phyloP scores from a whole-genome alignment of 2,113 vertebrate genomes.

The Mesocricetus auratus region DNA sequence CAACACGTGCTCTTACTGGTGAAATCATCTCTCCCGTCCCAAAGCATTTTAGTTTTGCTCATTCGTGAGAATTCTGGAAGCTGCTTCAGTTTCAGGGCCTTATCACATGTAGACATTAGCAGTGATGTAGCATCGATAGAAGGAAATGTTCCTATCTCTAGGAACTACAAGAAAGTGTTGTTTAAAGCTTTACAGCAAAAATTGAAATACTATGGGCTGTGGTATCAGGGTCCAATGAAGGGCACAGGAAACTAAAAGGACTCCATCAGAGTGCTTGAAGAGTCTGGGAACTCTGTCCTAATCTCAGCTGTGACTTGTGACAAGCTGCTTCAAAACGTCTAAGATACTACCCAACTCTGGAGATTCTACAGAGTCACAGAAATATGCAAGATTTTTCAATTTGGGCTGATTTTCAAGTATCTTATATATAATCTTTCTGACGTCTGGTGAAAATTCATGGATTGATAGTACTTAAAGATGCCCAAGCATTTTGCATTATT shows the following conservation, averaged over 20 bases:
- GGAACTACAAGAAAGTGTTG: neutral
- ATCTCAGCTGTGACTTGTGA: neutral
- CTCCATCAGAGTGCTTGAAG: neutral
- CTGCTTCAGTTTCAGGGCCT: neutral
- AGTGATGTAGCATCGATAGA: neutral
- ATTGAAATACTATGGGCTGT: neutral
- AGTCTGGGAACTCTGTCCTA: neutral
- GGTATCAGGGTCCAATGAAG: neutral
- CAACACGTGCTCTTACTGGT: too few relatives aligned
- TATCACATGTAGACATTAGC: neutral
- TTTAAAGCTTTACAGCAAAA: neutral
- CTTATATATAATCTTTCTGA: neutral
- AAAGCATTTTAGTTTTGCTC: neutral
- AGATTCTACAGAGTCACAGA: neutral
- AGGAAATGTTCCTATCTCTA: neutral
- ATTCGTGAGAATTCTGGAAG: neutral
- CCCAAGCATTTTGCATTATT: neutral
- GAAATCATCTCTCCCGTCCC: neutral
- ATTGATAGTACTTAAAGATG: slow-evolving; percentile 3
- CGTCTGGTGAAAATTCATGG: neutral
- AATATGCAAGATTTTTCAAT: neutral
- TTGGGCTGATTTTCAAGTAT: neutral
- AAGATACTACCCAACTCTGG: neutral
- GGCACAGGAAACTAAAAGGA: neutral
- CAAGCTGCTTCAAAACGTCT: neutral